These are phyloP conservation scores for Dicrostonyx torquatus DNA, from an alignment of 2,797 vertebrate genomes.

Conservation along the genomic window DNA sequence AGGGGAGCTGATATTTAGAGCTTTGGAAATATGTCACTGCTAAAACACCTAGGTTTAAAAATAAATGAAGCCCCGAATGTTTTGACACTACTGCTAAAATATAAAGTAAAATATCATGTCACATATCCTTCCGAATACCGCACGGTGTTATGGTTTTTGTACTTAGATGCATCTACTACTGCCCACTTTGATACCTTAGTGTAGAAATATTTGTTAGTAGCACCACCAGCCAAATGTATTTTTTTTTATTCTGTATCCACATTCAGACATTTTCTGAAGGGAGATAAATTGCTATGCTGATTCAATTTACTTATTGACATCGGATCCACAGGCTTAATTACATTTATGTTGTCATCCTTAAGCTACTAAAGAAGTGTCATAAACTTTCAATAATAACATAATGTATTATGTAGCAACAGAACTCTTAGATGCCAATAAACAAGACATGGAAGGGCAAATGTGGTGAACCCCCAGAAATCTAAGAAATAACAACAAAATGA, in stretches of 20 bases:
- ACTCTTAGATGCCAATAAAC: neutral
- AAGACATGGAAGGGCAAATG: neutral
- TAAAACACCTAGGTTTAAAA: conserved; percentile 72
- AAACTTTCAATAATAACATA: conserved; percentile 54
- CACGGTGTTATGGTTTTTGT: conserved; percentile 21
- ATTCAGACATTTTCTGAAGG: conserved; percentile 11
- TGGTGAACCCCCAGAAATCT: conserved; percentile 7
- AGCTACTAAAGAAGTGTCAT: neutral
- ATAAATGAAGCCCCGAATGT: conserved; percentile 54
- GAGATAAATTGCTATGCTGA: neutral
- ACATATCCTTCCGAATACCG: conserved; percentile 39
- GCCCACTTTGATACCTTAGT: neutral
- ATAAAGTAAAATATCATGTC: conserved; percentile 25
- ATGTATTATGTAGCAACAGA: neutral
- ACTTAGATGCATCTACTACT: conserved; percentile 50
- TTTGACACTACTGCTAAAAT: conserved; percentile 66
- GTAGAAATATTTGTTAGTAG: conserved; percentile 32
- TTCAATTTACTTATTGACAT: conserved; percentile 34
- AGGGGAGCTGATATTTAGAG: conserved; percentile 56
- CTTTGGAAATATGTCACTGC: conserved; percentile 55
- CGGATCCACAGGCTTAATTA: conserved; percentile 10
- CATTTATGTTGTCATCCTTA: conserved; percentile 46
- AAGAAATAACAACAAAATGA: neutral
- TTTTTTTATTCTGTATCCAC: neutral
- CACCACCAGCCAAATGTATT: conserved; percentile 44